Percentiles rank a stretch among this genome's conserved stretches.
Evolutionary conservation across 1,140 invertebrate genomes (phyloP).

Genomic region (Bactericera cockerelli): DNA sequence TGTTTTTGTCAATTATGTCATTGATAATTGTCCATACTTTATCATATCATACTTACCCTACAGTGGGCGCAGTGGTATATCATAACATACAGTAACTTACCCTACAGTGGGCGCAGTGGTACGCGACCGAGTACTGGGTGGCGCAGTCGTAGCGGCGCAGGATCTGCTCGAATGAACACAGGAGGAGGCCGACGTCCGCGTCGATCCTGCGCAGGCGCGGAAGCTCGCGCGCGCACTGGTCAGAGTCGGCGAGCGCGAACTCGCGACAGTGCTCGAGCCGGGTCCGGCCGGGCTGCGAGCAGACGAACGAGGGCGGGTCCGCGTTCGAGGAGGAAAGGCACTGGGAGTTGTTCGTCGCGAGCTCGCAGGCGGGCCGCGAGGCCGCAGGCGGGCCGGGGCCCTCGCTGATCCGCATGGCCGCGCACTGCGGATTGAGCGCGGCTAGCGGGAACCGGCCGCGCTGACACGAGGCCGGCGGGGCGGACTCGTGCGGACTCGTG

Average conservation of each 20-base stretch:
- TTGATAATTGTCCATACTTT: too few species aligned
- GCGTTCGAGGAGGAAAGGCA: background rate
- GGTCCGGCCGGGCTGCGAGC: background rate
- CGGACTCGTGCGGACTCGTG: background rate
- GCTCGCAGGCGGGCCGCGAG: background rate
- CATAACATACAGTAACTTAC: too few species aligned
- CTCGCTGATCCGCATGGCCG: conserved; percentile 1
- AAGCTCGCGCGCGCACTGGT: background rate
- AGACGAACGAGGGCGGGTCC: background rate
- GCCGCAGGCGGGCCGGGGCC: background rate
- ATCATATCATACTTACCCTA: too few species aligned
- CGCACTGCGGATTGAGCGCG: background rate
- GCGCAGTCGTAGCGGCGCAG: background rate
- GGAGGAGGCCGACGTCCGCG: background rate
- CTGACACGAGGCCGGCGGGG: too few species aligned
- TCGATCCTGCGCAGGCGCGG: background rate
- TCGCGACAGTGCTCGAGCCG: background rate
- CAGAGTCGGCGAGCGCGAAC: background rate
- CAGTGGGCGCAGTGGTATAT: too few species aligned
- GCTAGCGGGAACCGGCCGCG: background rate
- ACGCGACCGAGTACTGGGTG: background rate
- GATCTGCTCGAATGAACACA: conserved; percentile 2
- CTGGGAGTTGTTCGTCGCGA: background rate
- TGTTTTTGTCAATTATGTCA: too few species aligned
- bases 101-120: background rate